Evolutionary conservation across 2,113 vertebrate species (phyloP), one percentile per base, ranked within the genome.

Genomic region (Platichthys stellatus): DNA sequence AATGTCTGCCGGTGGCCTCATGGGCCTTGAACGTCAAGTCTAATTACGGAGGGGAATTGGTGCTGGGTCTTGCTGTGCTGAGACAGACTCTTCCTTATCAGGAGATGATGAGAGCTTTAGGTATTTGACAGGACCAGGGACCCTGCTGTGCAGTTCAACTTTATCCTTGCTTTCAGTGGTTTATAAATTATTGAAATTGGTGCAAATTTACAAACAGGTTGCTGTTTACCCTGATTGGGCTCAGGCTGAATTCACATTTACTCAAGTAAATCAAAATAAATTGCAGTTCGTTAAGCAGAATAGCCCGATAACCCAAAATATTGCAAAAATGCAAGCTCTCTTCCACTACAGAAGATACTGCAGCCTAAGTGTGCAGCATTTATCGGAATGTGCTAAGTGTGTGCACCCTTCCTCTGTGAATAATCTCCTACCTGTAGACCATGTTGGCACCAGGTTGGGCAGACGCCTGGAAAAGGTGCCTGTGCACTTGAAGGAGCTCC

Each of bases 351-450:
- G 23, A 20, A 14, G 21, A 65, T 13, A 51, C 63, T 23, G 51
- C 43, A 59, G 15, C 28, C 14, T 45, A 23, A n/a, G 58, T 38
- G 4, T 18, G 28, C 8, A 43, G 17, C 2, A 51, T 26, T 61
- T 18, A 24, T 54, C n/a, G 14, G 20, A 59, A 47, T 58, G 3
- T 23, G 15, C 12, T 20, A 43, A 76, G 14, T 38, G n/a, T 45
- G 49, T 56, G 54, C 63, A 26, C 4, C 9, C 24, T 18, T 53
- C 17, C 35, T 18, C 20, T 72, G 20, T 66, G 26, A 49, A 49
- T 18, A 5, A 18, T 15, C n/a, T 79, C 82, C 49, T 92, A 94
- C 90, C 91, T 94, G 92, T 89, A 90, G 61, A 86, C 83, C 91
- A 93, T 94, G 79, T 31, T 82, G 40, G 58, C 69, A 60, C 31